phyloP scores from a whole-genome alignment of 2,888 invertebrate genomes.

The Netelia inedita region DNA sequence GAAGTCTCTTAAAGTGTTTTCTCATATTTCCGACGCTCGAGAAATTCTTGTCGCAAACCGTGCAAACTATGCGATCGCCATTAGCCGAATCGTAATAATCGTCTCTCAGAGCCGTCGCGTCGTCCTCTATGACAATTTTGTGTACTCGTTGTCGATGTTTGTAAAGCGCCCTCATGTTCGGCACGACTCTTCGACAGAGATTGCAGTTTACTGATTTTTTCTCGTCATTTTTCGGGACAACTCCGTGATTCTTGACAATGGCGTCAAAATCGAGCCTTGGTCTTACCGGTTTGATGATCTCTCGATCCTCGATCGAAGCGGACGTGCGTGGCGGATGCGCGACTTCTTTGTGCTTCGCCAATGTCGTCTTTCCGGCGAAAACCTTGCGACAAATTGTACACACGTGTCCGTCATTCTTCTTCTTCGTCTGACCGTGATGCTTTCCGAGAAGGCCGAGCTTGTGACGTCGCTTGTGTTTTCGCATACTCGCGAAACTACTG shows the following conservation, averaged over 20 bases:
- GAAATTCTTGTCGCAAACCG: conserved; percentile 87
- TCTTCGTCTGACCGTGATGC: conserved; percentile 32
- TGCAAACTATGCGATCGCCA: conserved; percentile 79
- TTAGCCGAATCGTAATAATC: conserved; percentile 18
- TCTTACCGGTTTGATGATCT: conserved; percentile 44
- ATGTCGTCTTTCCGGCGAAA: conserved; percentile 83
- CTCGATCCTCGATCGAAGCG: background rate
- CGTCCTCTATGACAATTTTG: conserved; percentile 82
- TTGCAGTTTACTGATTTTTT: conserved; percentile 86
- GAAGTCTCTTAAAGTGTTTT: conserved; percentile 85
- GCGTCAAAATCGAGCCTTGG: conserved; percentile 65
- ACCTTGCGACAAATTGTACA: conserved; percentile 85
- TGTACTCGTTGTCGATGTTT: conserved; percentile 88
- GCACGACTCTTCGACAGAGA: conserved; percentile 88
- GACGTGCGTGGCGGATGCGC: conserved; percentile 59
- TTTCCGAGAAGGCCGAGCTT: conserved; percentile 68
- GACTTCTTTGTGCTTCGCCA: conserved; percentile 83
- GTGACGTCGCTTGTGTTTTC: conserved; percentile 87
- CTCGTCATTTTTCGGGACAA: conserved; percentile 29
- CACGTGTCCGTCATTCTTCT: conserved; percentile 34
- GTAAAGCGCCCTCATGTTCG: conserved; percentile 88
- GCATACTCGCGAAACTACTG: conserved; percentile 87
- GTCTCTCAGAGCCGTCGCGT: conserved; percentile 17
- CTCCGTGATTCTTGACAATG: background rate
- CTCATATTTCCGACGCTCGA: conserved; percentile 86